Evolutionary conservation across 2,113 vertebrate genomes (phyloP), one percentile per base, ranked within the genome.

Genomic region (Lasiurus cinereus): DNA sequence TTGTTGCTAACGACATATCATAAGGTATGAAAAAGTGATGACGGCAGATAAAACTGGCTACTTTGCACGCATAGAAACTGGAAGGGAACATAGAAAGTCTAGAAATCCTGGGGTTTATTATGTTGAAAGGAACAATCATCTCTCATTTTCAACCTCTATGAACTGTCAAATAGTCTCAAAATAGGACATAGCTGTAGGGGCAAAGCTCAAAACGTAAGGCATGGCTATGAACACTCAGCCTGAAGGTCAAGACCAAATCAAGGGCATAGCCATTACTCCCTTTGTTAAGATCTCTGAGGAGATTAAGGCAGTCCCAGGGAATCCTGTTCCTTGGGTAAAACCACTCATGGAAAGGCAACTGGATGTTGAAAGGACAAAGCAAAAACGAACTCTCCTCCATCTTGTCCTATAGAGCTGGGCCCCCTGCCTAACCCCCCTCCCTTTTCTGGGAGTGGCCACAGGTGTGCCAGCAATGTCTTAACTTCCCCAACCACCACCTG

Each of bases 151-250:
- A 39, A 36, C 15, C 16, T 64, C 67, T 73, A 27, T n/a, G 36
- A 36, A 13, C 31, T 88, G 43, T n/a, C 31, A 94, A 87, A 73
- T 85, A 82, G 24, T 67, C 72, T 96, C 85, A 82, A 82, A 46
- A 85, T 48, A 29, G 11, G 10, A 50, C 8, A 24, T 5, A 70
- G 50, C 46, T 87, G 76, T 79, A 74, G 59, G 52, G 66, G 66
- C 33, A 83, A 73, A 56, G 8, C 69, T 77, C 21, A 33, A 77
- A 72, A 91, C 29, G 12, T 70, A 89, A 93, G 36, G 15, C 16
- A 31, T 76, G 72, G 54, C 46, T 36, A 50, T 82, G 74, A 67
- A 39, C 33, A 27, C 39, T 39, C 36, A 73, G 52, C 8, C 59
- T 62, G 36, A 62, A 52, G 72, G 31, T 74, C 56, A 83, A 76